Conservation (phyloP, 2,797 vertebrate genomes). For the Vultur gryphus region DNA sequence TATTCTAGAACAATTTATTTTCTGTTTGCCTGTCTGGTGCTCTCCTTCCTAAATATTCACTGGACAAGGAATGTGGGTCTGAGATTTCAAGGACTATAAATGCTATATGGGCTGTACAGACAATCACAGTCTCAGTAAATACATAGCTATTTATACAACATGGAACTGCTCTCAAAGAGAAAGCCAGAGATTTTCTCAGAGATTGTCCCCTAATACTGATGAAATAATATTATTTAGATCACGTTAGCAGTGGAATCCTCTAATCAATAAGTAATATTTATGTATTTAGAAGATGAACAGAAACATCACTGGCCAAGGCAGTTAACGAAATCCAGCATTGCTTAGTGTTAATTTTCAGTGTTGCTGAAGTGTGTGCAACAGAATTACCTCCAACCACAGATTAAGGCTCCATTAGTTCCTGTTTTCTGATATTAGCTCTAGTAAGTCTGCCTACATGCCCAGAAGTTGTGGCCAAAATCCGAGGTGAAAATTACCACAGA, state of each 20-base stretch:
- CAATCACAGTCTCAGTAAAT: background rate
- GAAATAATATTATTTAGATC: background rate
- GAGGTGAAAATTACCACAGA: background rate
- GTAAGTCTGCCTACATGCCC: background rate
- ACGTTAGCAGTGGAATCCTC: background rate
- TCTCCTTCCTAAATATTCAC: background rate
- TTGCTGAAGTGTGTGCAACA: background rate
- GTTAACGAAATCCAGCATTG: background rate
- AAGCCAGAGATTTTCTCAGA: background rate
- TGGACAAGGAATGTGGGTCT: background rate
- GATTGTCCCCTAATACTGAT: background rate
- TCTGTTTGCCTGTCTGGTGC: background rate
- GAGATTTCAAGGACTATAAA: background rate
- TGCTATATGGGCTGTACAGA: background rate
- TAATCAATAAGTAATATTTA: background rate
- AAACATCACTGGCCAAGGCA: background rate
- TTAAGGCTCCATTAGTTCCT: background rate
- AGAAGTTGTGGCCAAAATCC: background rate
- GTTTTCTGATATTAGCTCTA: background rate
- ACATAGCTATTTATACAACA: background rate
- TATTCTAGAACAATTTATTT: background rate
- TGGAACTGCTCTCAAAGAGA: background rate
- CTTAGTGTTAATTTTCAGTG: background rate
- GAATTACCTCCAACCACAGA: background rate
- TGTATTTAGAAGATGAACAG: background rate